Percentiles rank a stretch among this genome's conserved stretches.
These are phyloP conservation scores for Drosophila nannoptera DNA, from an alignment of 1,140 invertebrate species.

Conservation along the genomic window DNA sequence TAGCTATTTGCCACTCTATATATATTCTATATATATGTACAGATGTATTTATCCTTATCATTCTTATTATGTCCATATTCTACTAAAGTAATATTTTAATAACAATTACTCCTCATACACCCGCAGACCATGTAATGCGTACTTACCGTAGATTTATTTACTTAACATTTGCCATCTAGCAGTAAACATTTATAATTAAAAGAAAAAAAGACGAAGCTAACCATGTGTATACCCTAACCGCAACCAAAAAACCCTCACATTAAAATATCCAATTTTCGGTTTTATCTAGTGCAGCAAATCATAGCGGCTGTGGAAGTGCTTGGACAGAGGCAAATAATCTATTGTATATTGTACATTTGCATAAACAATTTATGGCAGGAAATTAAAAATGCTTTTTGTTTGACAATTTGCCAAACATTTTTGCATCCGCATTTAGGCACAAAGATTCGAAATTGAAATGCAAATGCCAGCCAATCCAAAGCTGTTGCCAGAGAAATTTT, in stretches of 20 bases:
- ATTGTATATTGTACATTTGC: conserved; percentile 58
- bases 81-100: conserved; percentile 13
- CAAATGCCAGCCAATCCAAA: conserved; percentile 11
- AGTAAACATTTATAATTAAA: neutral
- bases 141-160: conserved; percentile 25
- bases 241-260: conserved; percentile 7
- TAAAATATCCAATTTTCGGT: conserved; percentile 4
- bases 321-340: conserved; percentile 18
- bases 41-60: conserved; percentile 23
- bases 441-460: conserved; percentile 43
- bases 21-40: conserved; percentile 13
- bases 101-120: conserved; percentile 24
- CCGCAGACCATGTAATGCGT: conserved; percentile 34
- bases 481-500: conserved; percentile 18
- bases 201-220: conserved; percentile 1
- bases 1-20: conserved; percentile 6
- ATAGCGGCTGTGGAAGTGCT: neutral
- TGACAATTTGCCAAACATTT: conserved; percentile 75
- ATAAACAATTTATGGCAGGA: conserved; percentile 73
- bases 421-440: conserved; percentile 55
- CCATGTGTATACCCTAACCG: conserved; percentile 31
- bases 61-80: conserved; percentile 12
- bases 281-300: conserved; percentile 45
- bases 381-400: conserved; percentile 76
- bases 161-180: conserved; percentile 12